Evolutionary conservation across 2,113 vertebrate species (phyloP), one percentile per base, ranked within the genome.

Genomic region (Gadus macrocephalus): DNA sequence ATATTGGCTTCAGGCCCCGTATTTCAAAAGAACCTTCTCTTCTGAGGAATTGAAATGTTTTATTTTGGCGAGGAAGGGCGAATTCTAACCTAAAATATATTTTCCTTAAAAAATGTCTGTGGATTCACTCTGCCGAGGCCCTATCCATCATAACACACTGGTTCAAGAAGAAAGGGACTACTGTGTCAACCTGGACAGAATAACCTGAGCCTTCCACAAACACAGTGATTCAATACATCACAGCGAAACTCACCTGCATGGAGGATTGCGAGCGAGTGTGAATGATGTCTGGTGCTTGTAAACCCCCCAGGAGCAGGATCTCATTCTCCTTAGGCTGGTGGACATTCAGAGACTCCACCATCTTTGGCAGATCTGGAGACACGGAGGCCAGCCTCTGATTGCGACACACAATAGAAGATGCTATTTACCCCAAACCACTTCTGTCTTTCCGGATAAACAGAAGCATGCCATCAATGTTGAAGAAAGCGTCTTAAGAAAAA

Each of bases 251-350:
- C 91, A 98, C 96, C 92, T 97, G 94, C 71, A 92, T 85, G 77
- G 89, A 86, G 70, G 90, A 81, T 70, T 92, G 89, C 70, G 81
- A 82, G 71, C 92, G 90, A 0, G 85, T 76, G 72, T 91, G 93
- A 75, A 90, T 90, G 68, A 83, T 87, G 75, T 93, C 93, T 68
- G 94, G 87, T 28, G 92, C 78, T 87, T 90, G 88, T 2, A 98
- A 87, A 69, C 95, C 94, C 68, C 93, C 94, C 25, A 98, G 89
- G 67, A 99, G 90, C 20, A 98, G 89, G 79, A 99, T 93, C 88
- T 99, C 97, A 72, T 99, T 97, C 86, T 98, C 95, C 86, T 95
- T 98, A 4, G 94, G 94, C 66, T 95, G 93, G 74, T 94, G 94
- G 64, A 95, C 89, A 0, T 92, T 95, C 87, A 97, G 91, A 0